Conservation (phyloP, 2,888 invertebrate species). For the Leucophora obtusa region DNA sequence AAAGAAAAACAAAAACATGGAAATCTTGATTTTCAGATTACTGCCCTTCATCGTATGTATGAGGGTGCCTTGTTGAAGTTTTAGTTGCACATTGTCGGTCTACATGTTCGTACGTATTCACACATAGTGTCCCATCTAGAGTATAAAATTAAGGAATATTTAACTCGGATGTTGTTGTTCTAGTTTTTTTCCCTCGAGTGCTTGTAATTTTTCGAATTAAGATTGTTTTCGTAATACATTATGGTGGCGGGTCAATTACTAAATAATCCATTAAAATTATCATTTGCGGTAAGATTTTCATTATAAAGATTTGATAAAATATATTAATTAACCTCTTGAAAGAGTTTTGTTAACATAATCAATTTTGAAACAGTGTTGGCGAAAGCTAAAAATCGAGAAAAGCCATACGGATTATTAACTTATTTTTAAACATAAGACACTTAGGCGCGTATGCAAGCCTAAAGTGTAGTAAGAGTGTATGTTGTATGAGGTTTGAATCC, state of each 20-base stretch:
- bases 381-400: no score
- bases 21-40: constrained; percentile 15
- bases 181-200: constrained; percentile 7
- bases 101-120: constrained; percentile 67
- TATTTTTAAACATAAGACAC: no score
- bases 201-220: not conserved
- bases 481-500: no score
- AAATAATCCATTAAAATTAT: constrained; percentile 69
- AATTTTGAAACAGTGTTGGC: no score
- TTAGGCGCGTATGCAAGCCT: no score
- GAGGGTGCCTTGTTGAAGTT: constrained; percentile 43
- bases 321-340: not conserved
- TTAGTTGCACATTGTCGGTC: constrained; percentile 72
- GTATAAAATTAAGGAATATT: not conserved
- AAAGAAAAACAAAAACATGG: not conserved
- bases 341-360: no score
- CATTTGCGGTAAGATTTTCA: constrained; percentile 72
- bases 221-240: constrained; percentile 9
- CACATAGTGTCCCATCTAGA: constrained; percentile 37
- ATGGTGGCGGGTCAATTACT: constrained; percentile 72
- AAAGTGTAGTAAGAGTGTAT: no score
- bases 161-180: not conserved
- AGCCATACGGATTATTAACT: no score
- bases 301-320: not conserved
- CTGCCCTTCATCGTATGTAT: constrained; percentile 41